Percentiles rank a stretch among this genome's conserved stretches.
Evolutionary conservation across 1,140 invertebrate genomes (phyloP).

Genomic region (Papilio xuthus): DNA sequence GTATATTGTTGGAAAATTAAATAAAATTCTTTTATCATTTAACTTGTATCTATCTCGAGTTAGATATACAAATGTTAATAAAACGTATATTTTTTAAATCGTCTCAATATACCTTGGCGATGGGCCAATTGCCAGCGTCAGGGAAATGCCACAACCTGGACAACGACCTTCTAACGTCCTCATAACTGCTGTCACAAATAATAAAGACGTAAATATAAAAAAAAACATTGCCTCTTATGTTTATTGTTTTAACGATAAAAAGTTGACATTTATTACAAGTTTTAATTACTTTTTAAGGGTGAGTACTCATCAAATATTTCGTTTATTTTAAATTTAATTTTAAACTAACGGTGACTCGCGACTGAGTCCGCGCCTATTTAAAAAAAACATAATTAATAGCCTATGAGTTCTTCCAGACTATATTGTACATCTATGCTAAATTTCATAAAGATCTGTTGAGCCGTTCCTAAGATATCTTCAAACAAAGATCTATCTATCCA

Average conservation of each 20-base stretch:
- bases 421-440: no score
- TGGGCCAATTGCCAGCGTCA: conserved; percentile 3
- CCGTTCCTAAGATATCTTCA: no score
- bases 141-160: conserved; percentile 18
- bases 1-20: background rate
- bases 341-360: no score
- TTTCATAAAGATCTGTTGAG: no score
- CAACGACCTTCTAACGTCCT: conserved; percentile 14
- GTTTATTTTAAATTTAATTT: no score
- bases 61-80: background rate
- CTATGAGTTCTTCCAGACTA: no score
- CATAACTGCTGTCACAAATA: conserved; percentile 30
- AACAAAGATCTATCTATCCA: no score
- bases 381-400: no score
- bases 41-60: background rate
- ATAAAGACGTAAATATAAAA: conserved; percentile 29
- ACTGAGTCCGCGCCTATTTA: no score
- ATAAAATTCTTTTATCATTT: background rate
- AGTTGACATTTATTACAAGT: background rate
- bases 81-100: conserved; percentile 8
- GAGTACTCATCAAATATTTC: no score
- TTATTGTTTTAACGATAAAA: conserved; percentile 15
- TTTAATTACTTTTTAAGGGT: no score
- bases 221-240: conserved; percentile 17
- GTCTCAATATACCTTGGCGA: conserved; percentile 15